Conservation (phyloP, 53 echinoderm and acorn worm genomes). For the Stichopus horrens region DNA sequence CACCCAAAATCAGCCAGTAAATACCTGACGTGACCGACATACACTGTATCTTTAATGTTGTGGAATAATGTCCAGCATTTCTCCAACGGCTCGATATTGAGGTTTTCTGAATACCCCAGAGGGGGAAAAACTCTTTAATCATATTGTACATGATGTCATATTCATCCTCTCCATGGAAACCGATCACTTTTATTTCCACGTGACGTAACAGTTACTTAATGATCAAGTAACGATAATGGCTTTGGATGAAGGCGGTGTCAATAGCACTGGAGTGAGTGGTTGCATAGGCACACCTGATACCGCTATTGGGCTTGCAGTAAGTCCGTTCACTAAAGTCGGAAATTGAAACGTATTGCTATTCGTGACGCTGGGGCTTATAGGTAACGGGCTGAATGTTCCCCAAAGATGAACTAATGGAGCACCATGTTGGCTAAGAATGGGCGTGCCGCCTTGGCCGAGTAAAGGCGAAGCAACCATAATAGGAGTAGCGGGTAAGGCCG, state of each 20-base stretch:
- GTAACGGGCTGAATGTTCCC: conserved; percentile 97
- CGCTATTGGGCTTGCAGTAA: conserved; percentile 58
- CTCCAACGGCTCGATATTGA: no score
- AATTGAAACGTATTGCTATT: conserved; percentile 89
- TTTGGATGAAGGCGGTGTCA: conserved; percentile 90
- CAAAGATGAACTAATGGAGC: conserved; percentile 82
- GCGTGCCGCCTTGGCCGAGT: conserved; percentile 73
- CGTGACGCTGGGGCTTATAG: conserved; percentile 84
- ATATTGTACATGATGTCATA: no score
- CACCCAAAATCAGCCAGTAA: no score
- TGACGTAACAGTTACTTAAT: neutral
- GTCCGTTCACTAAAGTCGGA: conserved; percentile 78
- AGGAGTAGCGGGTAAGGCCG: conserved; percentile 79
- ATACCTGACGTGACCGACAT: no score
- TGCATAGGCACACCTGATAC: conserved; percentile 63
- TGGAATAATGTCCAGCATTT: no score
- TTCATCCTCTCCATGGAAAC: no score
- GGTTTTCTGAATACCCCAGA: no score
- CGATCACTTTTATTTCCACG: no score
- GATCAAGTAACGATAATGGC: conserved; percentile 83
- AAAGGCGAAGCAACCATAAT: conserved; percentile 93
- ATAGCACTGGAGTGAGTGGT: conserved; percentile 69
- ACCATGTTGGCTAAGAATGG: conserved; percentile 54
- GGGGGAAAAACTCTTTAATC: no score
- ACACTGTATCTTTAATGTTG: no score